Base-by-base conservation (phyloP, 1,140 invertebrate genomes). In the Drosophila pseudoobscura region DNA sequence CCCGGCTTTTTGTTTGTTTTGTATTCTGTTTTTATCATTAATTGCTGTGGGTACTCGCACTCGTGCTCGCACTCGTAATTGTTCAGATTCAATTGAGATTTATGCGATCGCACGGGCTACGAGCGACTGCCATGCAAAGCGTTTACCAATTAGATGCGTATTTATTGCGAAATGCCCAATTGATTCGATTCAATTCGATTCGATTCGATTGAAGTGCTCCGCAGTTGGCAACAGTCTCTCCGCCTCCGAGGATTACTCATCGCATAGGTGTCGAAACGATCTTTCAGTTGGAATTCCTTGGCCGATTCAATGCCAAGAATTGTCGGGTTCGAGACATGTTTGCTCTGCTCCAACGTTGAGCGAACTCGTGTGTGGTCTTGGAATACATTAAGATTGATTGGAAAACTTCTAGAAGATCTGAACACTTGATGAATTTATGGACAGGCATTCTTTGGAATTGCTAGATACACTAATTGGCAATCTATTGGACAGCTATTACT, bases 11-110 rank as follows among this genome's bases (percentile, higher is more conserved):
- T 75, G 50, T 80, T 58, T 72, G 35, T 54, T 65, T 73, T 72
- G 59, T 3, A 11, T 35, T 35, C 31, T 3, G 9, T 52, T 69
- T 72, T 64, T 62, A 85, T 85, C 77, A 85, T 80, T 85, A 85
- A 84, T 84, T 85, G 80, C 59, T 41, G n/a, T 58, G 73, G 76
- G 69, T 85, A 39, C 35, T 13, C 11, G 35, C 1, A 39, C 35
- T 3, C 24, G 24, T 0, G 5, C 24, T 26, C 24, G 24, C 5
- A 5, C 24, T 24, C 9, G 11, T 39, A 84, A 85, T 85, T 85
- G 80, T 80, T 80, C 77, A 84, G 80, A 84, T 84, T 85, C 80
- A 84, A 84, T 85, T 51, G 77, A 77, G 66, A 84, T 84, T 84
- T 84, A 85, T 80, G 68, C 41, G 61, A 45, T 52, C 44, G 51